Conservation (phyloP, 2,888 invertebrate genomes). For the Habroteleia sp. region DNA sequence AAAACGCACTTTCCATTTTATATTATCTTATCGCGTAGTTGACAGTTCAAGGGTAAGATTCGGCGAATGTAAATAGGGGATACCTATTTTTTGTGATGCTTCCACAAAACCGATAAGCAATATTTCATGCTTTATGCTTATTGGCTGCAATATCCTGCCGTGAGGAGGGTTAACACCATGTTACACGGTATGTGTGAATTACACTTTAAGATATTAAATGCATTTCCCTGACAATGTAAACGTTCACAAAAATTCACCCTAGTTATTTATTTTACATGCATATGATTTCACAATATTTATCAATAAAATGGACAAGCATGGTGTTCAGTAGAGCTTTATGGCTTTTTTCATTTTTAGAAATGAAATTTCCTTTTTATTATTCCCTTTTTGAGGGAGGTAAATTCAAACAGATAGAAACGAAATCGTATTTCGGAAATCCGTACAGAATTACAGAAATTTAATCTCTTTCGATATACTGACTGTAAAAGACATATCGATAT, state of each 20-base stretch:
- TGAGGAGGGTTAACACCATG: conserved; percentile 65
- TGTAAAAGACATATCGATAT: no score
- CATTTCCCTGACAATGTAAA: conserved; percentile 53
- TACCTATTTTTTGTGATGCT: conserved; percentile 65
- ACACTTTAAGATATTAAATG: conserved; percentile 65
- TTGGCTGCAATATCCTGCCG: conserved; percentile 68
- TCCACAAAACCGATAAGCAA: conserved; percentile 72
- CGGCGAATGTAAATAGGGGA: conserved; percentile 56
- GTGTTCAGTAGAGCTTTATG: no score
- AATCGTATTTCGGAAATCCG: no score
- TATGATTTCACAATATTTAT: conserved; percentile 8
- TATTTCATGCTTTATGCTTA: conserved; percentile 75
- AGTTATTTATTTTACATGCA: conserved; percentile 28
- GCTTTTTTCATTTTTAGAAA: no score
- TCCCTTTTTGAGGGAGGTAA: no score
- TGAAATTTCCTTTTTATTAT: no score
- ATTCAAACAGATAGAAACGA: no score
- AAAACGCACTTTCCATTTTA: conserved; percentile 58
- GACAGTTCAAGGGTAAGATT: conserved; percentile 63
- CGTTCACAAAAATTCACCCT: conserved; percentile 39
- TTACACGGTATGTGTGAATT: conserved; percentile 64
- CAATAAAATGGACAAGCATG: no score
- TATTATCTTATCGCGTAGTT: conserved; percentile 61
- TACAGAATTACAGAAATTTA: no score
- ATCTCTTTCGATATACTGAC: no score